Evolutionary conservation across 2,888 invertebrate genomes (phyloP).

Genomic region (Rapana venosa): DNA sequence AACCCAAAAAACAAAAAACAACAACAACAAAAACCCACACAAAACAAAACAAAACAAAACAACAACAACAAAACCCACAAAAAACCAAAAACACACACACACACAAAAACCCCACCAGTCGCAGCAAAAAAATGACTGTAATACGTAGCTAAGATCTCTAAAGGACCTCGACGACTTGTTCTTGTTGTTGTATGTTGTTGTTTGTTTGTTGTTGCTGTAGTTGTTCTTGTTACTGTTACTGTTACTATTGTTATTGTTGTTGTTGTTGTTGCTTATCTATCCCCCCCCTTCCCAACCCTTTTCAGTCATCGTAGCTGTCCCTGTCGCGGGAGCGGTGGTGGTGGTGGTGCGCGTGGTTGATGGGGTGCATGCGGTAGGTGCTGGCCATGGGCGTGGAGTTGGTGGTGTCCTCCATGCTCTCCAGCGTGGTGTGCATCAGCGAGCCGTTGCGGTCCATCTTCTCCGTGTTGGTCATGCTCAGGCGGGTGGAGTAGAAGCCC

Average conservation of each 20-base stretch:
- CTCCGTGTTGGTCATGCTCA: conserved; percentile 66
- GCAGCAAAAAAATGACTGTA: too few species aligned
- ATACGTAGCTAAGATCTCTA: too few species aligned
- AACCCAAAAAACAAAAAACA: neutral
- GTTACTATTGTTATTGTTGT: neutral
- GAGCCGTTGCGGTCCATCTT: conserved; percentile 71
- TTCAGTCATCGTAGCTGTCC: conserved; percentile 41
- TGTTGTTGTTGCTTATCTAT: neutral
- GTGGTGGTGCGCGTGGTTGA: conserved; percentile 31
- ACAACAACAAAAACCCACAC: too few species aligned
- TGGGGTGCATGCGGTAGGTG: conserved; percentile 56
- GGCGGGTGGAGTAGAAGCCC: conserved; percentile 62
- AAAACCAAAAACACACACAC: too few species aligned
- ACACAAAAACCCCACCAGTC: too few species aligned
- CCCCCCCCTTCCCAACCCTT: neutral
- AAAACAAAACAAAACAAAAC: too few species aligned
- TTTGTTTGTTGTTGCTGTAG: too few species aligned
- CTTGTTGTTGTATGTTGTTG: too few species aligned
- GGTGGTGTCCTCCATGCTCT: conserved; percentile 64
- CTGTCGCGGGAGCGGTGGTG: conserved; percentile 5
- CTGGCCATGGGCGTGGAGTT: conserved; percentile 52
- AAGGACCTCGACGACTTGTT: too few species aligned
- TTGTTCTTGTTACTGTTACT: too few species aligned
- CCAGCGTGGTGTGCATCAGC: conserved; percentile 70
- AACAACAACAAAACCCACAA: too few species aligned